A percentile compares a stretch with the other conserved stretches of the same genome.
Conservation (phyloP, 2,888 invertebrate genomes). For the Heliconius aoede region DNA sequence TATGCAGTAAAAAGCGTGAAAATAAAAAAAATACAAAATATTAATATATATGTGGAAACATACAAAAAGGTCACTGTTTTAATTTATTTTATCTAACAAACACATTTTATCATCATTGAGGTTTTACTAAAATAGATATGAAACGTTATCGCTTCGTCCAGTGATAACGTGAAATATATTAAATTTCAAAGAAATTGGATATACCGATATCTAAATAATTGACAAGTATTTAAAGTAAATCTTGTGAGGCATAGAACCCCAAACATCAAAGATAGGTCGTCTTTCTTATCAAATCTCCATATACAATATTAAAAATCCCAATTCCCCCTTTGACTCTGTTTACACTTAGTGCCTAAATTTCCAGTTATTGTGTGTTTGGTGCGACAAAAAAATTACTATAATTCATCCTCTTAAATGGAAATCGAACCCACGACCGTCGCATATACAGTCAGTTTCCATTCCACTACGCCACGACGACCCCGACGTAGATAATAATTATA, state of each 20-base stretch:
- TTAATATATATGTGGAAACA: neutral
- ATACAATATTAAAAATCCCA: no score
- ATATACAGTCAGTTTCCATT: neutral
- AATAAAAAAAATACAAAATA: neutral
- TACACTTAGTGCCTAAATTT: no score
- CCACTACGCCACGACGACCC: neutral
- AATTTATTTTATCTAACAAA: neutral
- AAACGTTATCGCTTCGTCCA: neutral
- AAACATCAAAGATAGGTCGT: no score
- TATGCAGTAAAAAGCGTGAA: no score
- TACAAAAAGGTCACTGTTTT: neutral
- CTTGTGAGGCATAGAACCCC: no score
- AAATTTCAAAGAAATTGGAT: conserved; percentile 4
- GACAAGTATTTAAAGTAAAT: no score
- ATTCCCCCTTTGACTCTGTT: no score
- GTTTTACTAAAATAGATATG: conserved; percentile 8
- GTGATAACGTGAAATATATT: conserved; percentile 5
- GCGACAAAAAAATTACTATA: neutral
- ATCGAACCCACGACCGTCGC: neutral
- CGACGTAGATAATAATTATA: neutral
- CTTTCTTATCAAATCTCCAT: no score
- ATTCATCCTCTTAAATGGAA: neutral
- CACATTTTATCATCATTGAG: neutral
- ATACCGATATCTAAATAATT: no score
- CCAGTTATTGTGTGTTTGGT: neutral